These are phyloP conservation scores for Sesia apiformis DNA, from an alignment of 2,888 invertebrate species.

Conservation along the genomic window DNA sequence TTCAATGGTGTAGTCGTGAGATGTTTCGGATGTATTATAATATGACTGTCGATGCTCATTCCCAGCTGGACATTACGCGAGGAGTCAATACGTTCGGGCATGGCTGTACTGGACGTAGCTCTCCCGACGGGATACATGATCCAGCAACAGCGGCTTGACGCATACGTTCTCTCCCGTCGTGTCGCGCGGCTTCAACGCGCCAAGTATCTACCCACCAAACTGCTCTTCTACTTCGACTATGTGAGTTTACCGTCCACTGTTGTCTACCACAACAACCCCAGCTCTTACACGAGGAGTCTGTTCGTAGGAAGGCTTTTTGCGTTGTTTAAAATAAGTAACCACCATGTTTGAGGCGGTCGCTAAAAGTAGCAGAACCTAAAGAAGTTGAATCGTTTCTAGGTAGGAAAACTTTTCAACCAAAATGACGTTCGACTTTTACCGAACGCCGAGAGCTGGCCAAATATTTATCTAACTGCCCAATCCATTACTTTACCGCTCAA, in stretches of 20 bases:
- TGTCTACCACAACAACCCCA: too few relatives aligned
- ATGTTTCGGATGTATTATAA: background rate
- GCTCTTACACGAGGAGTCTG: too few relatives aligned
- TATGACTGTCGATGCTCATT: conserved; percentile 2
- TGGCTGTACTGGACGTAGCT: conserved; percentile 90
- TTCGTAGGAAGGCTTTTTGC: too few relatives aligned
- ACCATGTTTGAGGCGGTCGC: too few relatives aligned
- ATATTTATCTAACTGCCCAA: too few relatives aligned
- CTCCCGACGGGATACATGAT: conserved; percentile 94
- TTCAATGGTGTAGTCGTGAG: background rate
- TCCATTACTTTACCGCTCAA: too few relatives aligned
- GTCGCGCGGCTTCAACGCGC: conserved; percentile 91
- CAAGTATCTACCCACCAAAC: conserved; percentile 85
- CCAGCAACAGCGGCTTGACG: conserved; percentile 91
- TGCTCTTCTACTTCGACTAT: conserved; percentile 94
- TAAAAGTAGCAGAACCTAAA: too few relatives aligned
- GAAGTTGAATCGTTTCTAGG: too few relatives aligned
- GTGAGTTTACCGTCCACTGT: conserved; percentile 71
- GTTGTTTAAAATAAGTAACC: too few relatives aligned
- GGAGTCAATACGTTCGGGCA: conserved; percentile 89
- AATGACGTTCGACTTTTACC: too few relatives aligned
- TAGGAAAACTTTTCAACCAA: too few relatives aligned
- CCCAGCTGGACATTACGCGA: conserved; percentile 83
- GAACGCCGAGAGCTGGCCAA: too few relatives aligned
- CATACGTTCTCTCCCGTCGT: conserved; percentile 85